Evolutionary conservation across 2,797 vertebrate genomes (phyloP).

Genomic region (Steatocranus sp.): DNA sequence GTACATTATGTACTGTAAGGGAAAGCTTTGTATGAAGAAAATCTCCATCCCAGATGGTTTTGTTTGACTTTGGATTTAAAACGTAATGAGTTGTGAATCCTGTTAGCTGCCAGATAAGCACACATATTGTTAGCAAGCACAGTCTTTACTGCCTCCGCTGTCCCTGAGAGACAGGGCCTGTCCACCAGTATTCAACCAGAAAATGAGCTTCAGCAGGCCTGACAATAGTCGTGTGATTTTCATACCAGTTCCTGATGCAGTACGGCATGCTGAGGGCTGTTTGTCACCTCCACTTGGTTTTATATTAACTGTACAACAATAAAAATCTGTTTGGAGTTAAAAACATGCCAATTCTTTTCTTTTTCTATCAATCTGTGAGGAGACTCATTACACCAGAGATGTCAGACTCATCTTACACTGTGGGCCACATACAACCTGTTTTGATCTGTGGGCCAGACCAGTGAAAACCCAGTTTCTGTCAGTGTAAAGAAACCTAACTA

Average conservation of each 20-base stretch:
- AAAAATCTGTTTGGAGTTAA: conserved; percentile 54
- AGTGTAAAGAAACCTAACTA: not conserved
- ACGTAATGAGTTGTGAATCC: not conserved
- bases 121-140: conserved; percentile 26
- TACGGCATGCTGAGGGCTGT: conserved; percentile 59
- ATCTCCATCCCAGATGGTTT: not conserved
- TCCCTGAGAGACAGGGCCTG: not conserved
- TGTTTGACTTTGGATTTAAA: not conserved
- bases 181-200: conserved; percentile 55
- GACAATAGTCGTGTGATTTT: conserved; percentile 67
- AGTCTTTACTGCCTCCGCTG: conserved; percentile 10
- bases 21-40: conserved; percentile 35
- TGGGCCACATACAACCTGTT: not conserved
- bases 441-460: not conserved
- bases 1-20: conserved; percentile 20
- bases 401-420: not conserved
- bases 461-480: not conserved
- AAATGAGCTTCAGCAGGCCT: conserved; percentile 51
- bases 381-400: not conserved
- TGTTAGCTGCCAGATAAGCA: conserved; percentile 2
- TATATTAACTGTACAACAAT: conserved; percentile 67
- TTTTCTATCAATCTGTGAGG: not conserved
- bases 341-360: not conserved
- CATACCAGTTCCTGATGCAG: conserved; percentile 72
- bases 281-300: conserved; percentile 64